Conservation (phyloP, 2,888 invertebrate genomes). For the Zonitis immaculata region DNA sequence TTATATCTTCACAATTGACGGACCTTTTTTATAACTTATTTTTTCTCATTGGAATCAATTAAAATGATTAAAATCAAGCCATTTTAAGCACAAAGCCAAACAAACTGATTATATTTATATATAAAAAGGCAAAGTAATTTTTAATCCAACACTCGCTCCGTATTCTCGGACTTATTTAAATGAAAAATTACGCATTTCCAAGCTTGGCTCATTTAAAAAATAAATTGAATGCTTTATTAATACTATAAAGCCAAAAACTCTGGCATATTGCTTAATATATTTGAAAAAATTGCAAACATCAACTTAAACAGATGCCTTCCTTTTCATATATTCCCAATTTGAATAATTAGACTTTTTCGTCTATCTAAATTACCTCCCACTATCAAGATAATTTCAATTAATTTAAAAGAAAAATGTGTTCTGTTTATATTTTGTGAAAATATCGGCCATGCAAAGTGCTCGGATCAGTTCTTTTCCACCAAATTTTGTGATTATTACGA, state of each 20-base stretch:
- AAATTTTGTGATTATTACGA: too few species aligned
- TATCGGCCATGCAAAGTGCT: constrained; percentile 2
- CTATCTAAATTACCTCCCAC: neutral
- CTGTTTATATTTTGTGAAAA: neutral
- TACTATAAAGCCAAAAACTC: constrained; percentile 22
- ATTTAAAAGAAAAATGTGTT: neutral
- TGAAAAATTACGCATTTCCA: constrained; percentile 27
- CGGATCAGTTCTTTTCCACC: too few species aligned
- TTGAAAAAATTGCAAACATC: constrained; percentile 27
- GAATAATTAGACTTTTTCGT: constrained; percentile 11
- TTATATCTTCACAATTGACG: too few species aligned
- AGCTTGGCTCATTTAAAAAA: constrained; percentile 27
- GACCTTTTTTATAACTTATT: too few species aligned
- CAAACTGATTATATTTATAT: constrained; percentile 27
- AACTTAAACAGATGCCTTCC: constrained; percentile 18
- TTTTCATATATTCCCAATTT: constrained; percentile 9
- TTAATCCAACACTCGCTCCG: constrained; percentile 22
- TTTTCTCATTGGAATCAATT: too few species aligned
- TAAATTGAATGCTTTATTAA: constrained; percentile 32
- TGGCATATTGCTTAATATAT: constrained; percentile 24
- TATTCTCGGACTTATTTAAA: constrained; percentile 25
- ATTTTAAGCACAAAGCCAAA: constrained; percentile 1
- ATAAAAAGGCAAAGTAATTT: constrained; percentile 28
- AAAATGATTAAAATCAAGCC: constrained; percentile 1
- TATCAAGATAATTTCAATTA: constrained; percentile 2